Conservation (phyloP, 1,140 invertebrate genomes). For the Aricia agestis region DNA sequence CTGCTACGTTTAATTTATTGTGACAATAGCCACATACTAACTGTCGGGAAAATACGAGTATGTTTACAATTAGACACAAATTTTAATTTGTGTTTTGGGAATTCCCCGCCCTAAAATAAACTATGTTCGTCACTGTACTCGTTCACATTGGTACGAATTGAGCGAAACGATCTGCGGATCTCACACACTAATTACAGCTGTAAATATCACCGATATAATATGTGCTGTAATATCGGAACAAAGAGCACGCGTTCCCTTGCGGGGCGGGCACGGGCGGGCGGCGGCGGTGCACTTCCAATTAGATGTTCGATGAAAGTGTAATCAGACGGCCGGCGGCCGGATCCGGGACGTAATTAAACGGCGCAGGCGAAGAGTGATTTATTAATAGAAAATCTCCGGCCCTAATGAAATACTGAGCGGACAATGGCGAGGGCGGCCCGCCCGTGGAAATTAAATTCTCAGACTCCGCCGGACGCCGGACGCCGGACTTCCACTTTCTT, state of each 20-base stretch:
- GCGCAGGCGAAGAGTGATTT: constrained; percentile 74
- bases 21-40: too few species aligned
- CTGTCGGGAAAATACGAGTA: too few species aligned
- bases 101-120: too few species aligned
- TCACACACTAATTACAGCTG: constrained; percentile 25
- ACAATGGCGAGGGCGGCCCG: constrained; percentile 68
- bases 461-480: constrained; percentile 39
- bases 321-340: constrained; percentile 70
- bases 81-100: too few species aligned
- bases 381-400: constrained; percentile 76
- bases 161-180: background rate
- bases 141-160: background rate
- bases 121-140: too few species aligned
- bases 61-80: too few species aligned
- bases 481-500: constrained; percentile 56
- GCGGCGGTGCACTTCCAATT: constrained; percentile 63
- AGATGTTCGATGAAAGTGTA: constrained; percentile 75
- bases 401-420: constrained; percentile 76
- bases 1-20: too few species aligned
- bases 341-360: constrained; percentile 74
- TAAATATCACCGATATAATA: constrained; percentile 27
- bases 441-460: constrained; percentile 73
- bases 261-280: constrained; percentile 17
- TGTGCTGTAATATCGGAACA: constrained; percentile 57
- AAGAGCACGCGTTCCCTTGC: constrained; percentile 60